phyloP scores from a whole-genome alignment of 2,113 vertebrate species.

The Empidonax alnorum region DNA sequence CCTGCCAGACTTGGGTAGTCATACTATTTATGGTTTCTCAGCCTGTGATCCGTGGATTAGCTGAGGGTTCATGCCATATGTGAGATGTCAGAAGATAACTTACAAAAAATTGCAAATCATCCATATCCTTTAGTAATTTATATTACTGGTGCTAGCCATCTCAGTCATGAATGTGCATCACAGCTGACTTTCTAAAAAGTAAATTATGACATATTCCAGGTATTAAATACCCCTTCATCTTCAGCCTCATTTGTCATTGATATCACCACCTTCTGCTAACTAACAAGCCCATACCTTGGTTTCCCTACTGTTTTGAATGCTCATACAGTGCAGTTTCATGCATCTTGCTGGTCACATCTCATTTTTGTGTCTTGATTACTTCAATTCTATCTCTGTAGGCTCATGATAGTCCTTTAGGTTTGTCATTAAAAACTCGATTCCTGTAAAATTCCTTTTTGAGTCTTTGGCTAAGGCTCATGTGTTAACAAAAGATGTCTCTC shows the following conservation, averaged over 20 bases:
- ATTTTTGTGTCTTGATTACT: constrained; percentile 2
- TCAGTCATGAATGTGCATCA: not conserved
- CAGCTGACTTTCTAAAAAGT: not conserved
- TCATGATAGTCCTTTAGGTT: not conserved
- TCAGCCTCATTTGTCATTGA: not conserved
- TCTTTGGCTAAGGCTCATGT: not conserved
- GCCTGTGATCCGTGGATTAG: not conserved
- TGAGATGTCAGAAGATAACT: not conserved
- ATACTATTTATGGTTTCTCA: not conserved
- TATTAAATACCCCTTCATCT: not conserved
- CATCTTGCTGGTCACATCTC: not conserved
- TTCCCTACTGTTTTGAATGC: not conserved
- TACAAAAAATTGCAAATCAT: not conserved
- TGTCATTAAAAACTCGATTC: not conserved
- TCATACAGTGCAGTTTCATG: not conserved
- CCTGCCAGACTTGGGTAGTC: not conserved
- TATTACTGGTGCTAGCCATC: not conserved
- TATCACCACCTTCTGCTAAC: not conserved
- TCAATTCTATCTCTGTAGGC: not conserved
- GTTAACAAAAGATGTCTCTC: constrained; percentile 9
- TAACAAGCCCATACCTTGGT: not conserved
- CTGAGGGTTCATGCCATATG: not conserved
- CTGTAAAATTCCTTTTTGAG: constrained; percentile 1
- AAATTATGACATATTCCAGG: not conserved
- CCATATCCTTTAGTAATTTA: not conserved